These are phyloP conservation scores for Silurus asotus DNA, from an alignment of 2,113 vertebrate genomes.

Conservation along the genomic window DNA sequence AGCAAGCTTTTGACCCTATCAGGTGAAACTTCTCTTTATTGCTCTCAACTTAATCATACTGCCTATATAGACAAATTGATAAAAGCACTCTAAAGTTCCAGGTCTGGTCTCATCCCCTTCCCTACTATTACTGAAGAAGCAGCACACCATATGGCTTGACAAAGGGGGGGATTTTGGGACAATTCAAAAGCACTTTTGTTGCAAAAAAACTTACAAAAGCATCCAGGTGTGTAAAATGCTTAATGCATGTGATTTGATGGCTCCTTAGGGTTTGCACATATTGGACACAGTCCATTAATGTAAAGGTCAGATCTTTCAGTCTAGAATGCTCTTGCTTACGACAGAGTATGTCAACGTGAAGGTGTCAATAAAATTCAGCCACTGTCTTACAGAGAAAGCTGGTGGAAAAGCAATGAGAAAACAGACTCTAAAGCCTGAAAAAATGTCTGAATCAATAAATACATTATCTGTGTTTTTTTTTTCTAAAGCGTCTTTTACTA, in stretches of 20 bases:
- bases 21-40: slow-evolving; percentile 23
- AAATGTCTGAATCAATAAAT: slow-evolving; percentile 20
- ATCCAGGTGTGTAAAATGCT: slow-evolving; percentile 50
- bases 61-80: slow-evolving; percentile 29
- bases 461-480: slow-evolving; percentile 4
- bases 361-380: slow-evolving; percentile 44
- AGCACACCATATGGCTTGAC: background rate
- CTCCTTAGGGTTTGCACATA: slow-evolving; percentile 45
- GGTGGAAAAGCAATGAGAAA: slow-evolving; percentile 19
- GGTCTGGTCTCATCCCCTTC: slow-evolving; percentile 26
- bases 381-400: slow-evolving; percentile 16
- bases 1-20: slow-evolving; percentile 21
- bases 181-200: slow-evolving; percentile 40
- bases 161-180: slow-evolving; percentile 2
- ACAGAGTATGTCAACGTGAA: slow-evolving; percentile 40
- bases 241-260: slow-evolving; percentile 53
- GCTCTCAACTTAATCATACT: background rate
- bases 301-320: slow-evolving; percentile 50
- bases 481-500: slow-evolving; percentile 1
- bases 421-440: slow-evolving; percentile 4
- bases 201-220: slow-evolving; percentile 30
- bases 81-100: slow-evolving; percentile 24
- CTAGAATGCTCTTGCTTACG: slow-evolving; percentile 30
- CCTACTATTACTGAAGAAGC: slow-evolving; percentile 27
- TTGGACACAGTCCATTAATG: slow-evolving; percentile 49